Evolutionary conservation across 2,888 invertebrate species (phyloP), one percentile per base, ranked within the genome.

Genomic region (Sycophila texana): DNA sequence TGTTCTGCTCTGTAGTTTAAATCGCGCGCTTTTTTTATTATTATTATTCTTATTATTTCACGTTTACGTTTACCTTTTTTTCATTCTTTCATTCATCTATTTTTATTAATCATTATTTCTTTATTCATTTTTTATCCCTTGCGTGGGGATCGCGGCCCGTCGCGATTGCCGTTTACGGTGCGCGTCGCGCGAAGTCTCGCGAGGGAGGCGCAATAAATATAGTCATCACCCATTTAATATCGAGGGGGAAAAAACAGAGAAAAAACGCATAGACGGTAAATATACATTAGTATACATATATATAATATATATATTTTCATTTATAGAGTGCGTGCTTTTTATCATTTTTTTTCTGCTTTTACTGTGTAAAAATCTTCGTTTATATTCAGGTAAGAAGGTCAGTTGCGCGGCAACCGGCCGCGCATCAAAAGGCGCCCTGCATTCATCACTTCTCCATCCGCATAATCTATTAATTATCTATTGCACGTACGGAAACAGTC

Each of bases 1-100:
- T 87, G 89, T 88, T 87, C 84, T 83, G 84, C 83, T 81, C 77
- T 79, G 82, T 82, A 84, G 83, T 84, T 82, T 73, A 79, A 53
- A 78, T 78, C 58, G 66, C 80, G 70, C 70, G 61, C 73, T 70
- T 60, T 26, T 70, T 60, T 26, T 26, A 26, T 26, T 26, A 26
- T 26, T 26, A 26, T 26, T 26, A 26, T 26, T 26, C 26, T 22
- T 30, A 16, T 39, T 39, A 39, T 10, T 39, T 39, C 39, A 39
- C 39, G 7, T 7, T 39, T 39, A 39, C 39, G 39, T 39, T 5
- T 39, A 39, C 10, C 10, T 39, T 4, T 39, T 39, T 39, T 39
- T 39, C 26, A 26, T 26, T 26, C 39, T 39, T 39, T 39, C 39
- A 39, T 39, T 39, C 39, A 39, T 39, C 39, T 39, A 39, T 39